A percentile compares a stretch with the other conserved stretches of the same genome.
phyloP scores from a whole-genome alignment of 2,888 invertebrate species.

The Vesta saturnalis region DNA sequence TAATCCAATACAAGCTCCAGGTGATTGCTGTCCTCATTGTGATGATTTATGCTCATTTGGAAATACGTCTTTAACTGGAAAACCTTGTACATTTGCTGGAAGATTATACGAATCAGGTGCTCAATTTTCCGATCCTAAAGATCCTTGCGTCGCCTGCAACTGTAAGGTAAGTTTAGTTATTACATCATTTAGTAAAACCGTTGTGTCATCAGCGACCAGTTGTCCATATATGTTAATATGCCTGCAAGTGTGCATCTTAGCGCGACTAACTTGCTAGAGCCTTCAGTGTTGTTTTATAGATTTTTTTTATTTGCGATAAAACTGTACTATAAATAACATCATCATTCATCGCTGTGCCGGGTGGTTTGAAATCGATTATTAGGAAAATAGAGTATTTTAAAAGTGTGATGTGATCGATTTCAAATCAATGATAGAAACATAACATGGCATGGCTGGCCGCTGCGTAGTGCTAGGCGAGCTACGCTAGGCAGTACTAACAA shows the following conservation, averaged over 20 bases:
- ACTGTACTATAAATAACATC: background rate
- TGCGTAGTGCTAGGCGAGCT: slow-evolving; percentile 57
- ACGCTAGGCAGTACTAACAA: slow-evolving; percentile 64
- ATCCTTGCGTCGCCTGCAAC: slow-evolving; percentile 77
- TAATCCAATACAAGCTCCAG: slow-evolving; percentile 70
- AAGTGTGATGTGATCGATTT: background rate
- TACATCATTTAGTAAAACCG: background rate
- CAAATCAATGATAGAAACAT: slow-evolving; percentile 25
- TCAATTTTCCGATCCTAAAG: slow-evolving; percentile 69
- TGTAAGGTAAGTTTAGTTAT: slow-evolving; percentile 71
- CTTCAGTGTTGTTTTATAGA: slow-evolving; percentile 46
- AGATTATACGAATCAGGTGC: slow-evolving; percentile 69
- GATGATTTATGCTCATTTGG: slow-evolving; percentile 65
- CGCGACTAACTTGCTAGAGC: slow-evolving; percentile 42
- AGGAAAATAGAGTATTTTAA: background rate
- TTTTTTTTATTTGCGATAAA: background rate
- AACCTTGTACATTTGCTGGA: slow-evolving; percentile 71
- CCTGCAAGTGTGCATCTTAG: slow-evolving; percentile 48
- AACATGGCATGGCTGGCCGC: slow-evolving; percentile 58
- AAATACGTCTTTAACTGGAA: slow-evolving; percentile 60
- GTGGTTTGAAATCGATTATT: background rate
- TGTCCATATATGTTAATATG: slow-evolving; percentile 47
- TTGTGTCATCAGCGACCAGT: slow-evolving; percentile 45
- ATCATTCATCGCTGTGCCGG: slow-evolving; percentile 9
- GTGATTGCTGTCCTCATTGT: slow-evolving; percentile 78